Conservation (phyloP, 1,140 invertebrate genomes). For the Lepidurus arcticus region DNA sequence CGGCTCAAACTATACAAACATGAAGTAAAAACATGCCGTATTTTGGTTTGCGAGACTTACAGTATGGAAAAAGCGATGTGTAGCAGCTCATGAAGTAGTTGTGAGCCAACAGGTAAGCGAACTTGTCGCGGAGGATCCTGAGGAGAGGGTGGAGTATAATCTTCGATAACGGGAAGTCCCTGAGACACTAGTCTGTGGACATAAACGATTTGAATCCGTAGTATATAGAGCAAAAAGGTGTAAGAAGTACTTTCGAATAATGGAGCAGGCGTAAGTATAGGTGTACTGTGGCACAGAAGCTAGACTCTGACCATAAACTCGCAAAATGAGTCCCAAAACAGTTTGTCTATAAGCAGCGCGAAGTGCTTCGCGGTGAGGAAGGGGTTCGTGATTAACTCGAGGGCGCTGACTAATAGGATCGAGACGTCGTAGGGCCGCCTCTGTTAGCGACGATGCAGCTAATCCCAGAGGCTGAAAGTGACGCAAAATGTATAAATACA, state of each 20-base stretch:
- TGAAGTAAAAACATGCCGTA: neutral
- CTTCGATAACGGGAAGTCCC: neutral
- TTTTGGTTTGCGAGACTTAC: neutral
- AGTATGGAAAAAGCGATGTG: neutral
- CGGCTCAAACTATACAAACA: neutral
- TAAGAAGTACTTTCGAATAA: neutral
- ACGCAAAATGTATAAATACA: conserved; percentile 20
- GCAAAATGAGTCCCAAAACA: conserved; percentile 76
- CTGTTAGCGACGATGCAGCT: conserved; percentile 66
- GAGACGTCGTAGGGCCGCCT: conserved; percentile 68
- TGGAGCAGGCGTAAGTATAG: neutral
- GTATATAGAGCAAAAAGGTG: neutral
- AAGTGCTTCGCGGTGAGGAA: conserved; percentile 74
- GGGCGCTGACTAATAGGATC: conserved; percentile 81
- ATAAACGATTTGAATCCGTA: neutral
- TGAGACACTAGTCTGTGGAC: neutral
- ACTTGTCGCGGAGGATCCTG: neutral
- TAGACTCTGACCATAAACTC: conserved; percentile 78
- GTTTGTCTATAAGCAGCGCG: conserved; percentile 77
- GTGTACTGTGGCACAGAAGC: conserved; percentile 44
- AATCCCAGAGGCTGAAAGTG: conserved; percentile 58
- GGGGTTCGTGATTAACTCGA: conserved; percentile 76
- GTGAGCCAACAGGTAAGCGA: neutral
- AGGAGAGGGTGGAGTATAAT: neutral
- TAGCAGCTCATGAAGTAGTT: neutral